Evolutionary conservation across 2,888 invertebrate species (phyloP).

Genomic region (Petrophora chlorosata): DNA sequence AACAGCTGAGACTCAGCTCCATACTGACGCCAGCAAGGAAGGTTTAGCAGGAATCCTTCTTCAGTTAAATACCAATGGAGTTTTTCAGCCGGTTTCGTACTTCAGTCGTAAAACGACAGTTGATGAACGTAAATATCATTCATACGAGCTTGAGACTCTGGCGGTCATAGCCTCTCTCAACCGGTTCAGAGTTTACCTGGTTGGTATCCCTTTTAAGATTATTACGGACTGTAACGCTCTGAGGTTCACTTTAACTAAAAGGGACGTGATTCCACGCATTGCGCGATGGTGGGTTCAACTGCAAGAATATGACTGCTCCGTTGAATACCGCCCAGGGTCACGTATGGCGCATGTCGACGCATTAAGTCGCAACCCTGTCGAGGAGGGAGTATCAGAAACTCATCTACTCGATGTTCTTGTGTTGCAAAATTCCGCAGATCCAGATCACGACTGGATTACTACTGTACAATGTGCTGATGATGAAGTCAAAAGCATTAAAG

Average conservation of each 20-base stretch:
- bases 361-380: background rate
- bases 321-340: background rate
- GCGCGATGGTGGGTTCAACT: constrained; percentile 14
- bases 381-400: background rate
- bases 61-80: constrained; percentile 28
- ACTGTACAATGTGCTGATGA: constrained; percentile 30
- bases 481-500: constrained; percentile 22
- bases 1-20: constrained; percentile 39
- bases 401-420: background rate
- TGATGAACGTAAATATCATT: constrained; percentile 34
- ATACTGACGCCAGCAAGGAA: constrained; percentile 50
- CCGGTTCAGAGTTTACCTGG: constrained; percentile 29
- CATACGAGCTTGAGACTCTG: constrained; percentile 36
- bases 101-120: constrained; percentile 35
- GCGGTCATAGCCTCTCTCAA: background rate
- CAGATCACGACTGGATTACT: constrained; percentile 21
- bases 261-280: constrained; percentile 34
- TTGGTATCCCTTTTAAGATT: constrained; percentile 36
- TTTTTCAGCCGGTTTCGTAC: constrained; percentile 34
- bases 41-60: constrained; percentile 49
- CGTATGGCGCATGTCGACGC: background rate
- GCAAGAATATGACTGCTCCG: background rate
- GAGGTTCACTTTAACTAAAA: constrained; percentile 27
- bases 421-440: background rate
- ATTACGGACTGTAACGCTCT: constrained; percentile 37